A percentile compares a stretch with the other conserved stretches of the same genome.
Evolutionary conservation across 2,113 vertebrate genomes (phyloP).

Genomic region (Gallinago paraguaiae): DNA sequence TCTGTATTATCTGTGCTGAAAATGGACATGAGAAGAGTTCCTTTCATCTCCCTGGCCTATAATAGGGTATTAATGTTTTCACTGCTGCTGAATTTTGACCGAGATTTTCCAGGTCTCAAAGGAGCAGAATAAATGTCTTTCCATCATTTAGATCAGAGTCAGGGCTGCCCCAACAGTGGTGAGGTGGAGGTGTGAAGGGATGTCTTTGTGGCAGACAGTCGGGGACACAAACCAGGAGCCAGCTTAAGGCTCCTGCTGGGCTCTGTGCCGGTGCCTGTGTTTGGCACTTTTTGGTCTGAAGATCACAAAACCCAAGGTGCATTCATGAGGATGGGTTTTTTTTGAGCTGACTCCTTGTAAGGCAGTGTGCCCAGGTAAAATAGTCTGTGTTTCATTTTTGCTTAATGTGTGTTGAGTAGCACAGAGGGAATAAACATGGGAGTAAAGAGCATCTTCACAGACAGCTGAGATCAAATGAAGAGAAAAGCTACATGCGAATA

Average conservation of each 20-base stretch:
- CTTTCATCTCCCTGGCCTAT: not conserved
- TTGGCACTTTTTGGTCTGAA: not conserved
- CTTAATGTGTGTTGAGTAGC: not conserved
- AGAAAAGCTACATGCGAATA: not conserved
- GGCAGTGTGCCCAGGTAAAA: not conserved
- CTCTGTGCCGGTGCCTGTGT: not conserved
- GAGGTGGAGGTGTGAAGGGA: not conserved
- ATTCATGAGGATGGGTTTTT: not conserved
- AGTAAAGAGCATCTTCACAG: not conserved
- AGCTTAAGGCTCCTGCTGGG: not conserved
- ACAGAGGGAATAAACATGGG: not conserved
- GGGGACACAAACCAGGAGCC: not conserved
- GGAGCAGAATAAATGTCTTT: not conserved
- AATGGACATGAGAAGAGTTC: not conserved
- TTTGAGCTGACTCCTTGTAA: not conserved
- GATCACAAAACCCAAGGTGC: not conserved
- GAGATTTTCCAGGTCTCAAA: not conserved
- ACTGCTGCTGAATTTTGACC: not conserved
- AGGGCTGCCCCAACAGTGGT: fast-evolving
- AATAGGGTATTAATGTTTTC: not conserved
- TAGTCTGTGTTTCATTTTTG: not conserved
- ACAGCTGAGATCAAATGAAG: not conserved
- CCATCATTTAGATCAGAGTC: not conserved
- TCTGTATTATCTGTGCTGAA: not conserved
- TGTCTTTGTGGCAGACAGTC: not conserved